A percentile compares a stretch with the other conserved stretches of the same genome.
These are phyloP conservation scores for Steatornis caripensis DNA, from an alignment of 2,113 vertebrate species.

Conservation along the genomic window DNA sequence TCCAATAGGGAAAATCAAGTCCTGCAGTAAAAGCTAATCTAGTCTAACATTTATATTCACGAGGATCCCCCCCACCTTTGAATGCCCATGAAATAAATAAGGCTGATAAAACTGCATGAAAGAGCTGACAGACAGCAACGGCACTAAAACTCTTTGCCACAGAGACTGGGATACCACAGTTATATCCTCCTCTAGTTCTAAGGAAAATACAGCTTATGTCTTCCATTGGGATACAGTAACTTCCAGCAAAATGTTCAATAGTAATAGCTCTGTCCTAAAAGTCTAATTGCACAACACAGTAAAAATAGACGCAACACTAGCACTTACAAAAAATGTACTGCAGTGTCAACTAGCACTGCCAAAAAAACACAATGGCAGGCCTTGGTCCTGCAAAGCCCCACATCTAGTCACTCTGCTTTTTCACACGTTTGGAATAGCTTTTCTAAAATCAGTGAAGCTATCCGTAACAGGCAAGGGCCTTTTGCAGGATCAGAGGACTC, in stretches of 20 bases:
- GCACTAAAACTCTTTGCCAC: neutral
- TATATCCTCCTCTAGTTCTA: neutral
- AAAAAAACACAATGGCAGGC: constrained; percentile 16
- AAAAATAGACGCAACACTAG: constrained; percentile 17
- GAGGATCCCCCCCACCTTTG: neutral
- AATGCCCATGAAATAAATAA: neutral
- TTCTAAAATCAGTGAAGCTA: neutral
- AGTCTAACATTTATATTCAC: neutral
- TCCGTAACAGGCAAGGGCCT: neutral
- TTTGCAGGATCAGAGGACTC: neutral
- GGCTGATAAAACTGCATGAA: neutral
- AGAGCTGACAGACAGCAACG: neutral
- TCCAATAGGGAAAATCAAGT: neutral
- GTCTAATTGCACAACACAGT: constrained; percentile 11
- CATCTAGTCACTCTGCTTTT: neutral
- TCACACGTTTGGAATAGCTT: constrained; percentile 21
- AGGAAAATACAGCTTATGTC: neutral
- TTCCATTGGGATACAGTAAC: neutral
- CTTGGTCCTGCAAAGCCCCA: constrained; percentile 10
- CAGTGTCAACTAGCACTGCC: neutral
- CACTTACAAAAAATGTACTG: neutral
- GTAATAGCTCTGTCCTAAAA: constrained; percentile 4
- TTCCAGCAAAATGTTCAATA: neutral
- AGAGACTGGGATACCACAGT: neutral
- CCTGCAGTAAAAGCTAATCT: neutral